Conservation (phyloP, 2,113 vertebrate genomes). For the Caranx ignobilis region DNA sequence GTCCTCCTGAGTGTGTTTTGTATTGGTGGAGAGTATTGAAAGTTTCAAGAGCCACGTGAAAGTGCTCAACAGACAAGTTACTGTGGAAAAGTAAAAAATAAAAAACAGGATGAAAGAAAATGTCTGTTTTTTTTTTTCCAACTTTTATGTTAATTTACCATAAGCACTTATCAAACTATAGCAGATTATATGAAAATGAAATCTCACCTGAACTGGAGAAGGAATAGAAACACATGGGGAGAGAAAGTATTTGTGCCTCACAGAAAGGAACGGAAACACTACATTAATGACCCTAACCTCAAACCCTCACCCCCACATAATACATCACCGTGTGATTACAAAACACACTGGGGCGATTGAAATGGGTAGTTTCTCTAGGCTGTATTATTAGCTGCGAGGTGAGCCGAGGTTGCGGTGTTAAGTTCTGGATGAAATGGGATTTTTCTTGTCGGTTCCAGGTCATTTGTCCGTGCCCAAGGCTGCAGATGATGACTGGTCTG, state of each 20-base stretch:
- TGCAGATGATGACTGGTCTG: slow-evolving; percentile 50
- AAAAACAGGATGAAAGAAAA: not conserved
- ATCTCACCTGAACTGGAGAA: not conserved
- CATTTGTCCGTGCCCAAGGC: slow-evolving; percentile 51
- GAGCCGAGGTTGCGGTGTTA: slow-evolving; percentile 28
- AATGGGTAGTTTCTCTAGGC: slow-evolving; percentile 18
- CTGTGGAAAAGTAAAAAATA: not conserved
- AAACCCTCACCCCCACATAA: slow-evolving; percentile 24
- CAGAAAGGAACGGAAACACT: slow-evolving; percentile 3
- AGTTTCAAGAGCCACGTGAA: not conserved
- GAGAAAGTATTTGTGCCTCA: slow-evolving; percentile 5
- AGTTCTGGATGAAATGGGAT: slow-evolving; percentile 60
- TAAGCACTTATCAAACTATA: not conserved
- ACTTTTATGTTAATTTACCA: not conserved
- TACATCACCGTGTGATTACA: slow-evolving; percentile 33
- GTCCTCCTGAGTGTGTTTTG: slow-evolving; percentile 8
- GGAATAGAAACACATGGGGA: not conserved
- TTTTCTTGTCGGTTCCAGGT: slow-evolving; percentile 60
- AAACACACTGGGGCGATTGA: not conserved
- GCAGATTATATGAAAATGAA: not conserved
- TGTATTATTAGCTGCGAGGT: slow-evolving; percentile 28
- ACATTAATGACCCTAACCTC: slow-evolving; percentile 1
- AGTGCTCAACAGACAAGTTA: not conserved
- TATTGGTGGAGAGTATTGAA: not conserved
- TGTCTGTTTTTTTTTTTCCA: not conserved